These are phyloP conservation scores for Pempheris klunzingeri DNA, from an alignment of 2,797 vertebrate genomes.

Conservation along the genomic window DNA sequence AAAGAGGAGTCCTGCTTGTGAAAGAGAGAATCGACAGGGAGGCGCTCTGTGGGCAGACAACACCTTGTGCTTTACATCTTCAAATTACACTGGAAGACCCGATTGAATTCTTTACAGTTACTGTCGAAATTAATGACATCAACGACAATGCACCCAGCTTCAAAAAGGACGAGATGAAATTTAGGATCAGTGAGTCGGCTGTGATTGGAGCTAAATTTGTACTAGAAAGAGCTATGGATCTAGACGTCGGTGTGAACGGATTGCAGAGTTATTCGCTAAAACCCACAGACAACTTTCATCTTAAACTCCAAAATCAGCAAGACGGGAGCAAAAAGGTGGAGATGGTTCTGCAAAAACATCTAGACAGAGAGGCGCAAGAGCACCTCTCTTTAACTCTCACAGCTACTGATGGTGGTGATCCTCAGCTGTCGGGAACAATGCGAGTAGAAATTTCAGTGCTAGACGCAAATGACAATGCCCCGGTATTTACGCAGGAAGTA, in stretches of 20 bases:
- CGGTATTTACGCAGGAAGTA: conserved; percentile 73
- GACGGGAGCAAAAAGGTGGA: conserved; percentile 78
- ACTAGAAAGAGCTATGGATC: conserved; percentile 59
- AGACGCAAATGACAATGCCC: conserved; percentile 77
- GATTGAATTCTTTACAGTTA: conserved; percentile 61
- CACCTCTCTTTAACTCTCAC: conserved; percentile 61
- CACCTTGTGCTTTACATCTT: conserved; percentile 74
- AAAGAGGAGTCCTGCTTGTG: conserved; percentile 75
- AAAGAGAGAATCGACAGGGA: conserved; percentile 80
- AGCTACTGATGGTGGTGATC: conserved; percentile 66
- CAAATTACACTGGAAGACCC: conserved; percentile 73
- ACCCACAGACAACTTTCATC: conserved; percentile 76
- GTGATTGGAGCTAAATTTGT: conserved; percentile 69
- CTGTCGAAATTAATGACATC: conserved; percentile 69
- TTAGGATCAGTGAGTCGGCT: conserved; percentile 68
- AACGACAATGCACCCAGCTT: conserved; percentile 76
- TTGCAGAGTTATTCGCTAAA: conserved; percentile 68
- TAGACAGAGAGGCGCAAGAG: conserved; percentile 67
- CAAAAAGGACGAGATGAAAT: conserved; percentile 53
- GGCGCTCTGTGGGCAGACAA: conserved; percentile 67
- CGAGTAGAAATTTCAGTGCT: conserved; percentile 61
- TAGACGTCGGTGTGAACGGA: conserved; percentile 71
- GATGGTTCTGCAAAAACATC: conserved; percentile 66
- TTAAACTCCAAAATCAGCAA: conserved; percentile 76
- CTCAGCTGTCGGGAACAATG: conserved; percentile 72